Conservation (phyloP, 1,140 invertebrate genomes). For the Diachasmimorpha longicaudata region DNA sequence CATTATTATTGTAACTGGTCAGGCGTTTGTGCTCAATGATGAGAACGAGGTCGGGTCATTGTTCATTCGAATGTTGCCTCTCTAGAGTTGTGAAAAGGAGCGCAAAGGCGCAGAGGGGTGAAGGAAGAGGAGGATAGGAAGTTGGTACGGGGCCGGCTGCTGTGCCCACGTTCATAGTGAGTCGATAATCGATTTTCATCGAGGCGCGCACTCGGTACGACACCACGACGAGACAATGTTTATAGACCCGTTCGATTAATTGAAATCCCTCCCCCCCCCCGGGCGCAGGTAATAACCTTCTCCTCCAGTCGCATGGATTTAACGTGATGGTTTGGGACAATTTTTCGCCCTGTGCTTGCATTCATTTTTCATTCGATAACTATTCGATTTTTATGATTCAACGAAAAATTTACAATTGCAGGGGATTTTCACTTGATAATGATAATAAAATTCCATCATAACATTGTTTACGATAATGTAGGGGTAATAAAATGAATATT, state of each 20-base stretch:
- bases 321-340: neutral
- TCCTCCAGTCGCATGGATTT: neutral
- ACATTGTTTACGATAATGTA: neutral
- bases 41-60: conserved; percentile 20
- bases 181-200: conserved; percentile 26
- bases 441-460: neutral
- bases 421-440: no score
- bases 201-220: conserved; percentile 13
- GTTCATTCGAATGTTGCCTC: conserved; percentile 22
- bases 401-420: neutral
- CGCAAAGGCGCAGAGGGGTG: neutral
- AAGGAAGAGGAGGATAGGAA: neutral
- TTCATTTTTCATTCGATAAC: neutral
- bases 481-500: neutral
- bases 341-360: neutral
- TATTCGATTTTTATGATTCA: neutral
- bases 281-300: neutral
- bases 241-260: conserved; percentile 25
- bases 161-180: neutral
- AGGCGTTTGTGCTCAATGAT: conserved; percentile 13
- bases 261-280: conserved; percentile 8
- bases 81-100: neutral
- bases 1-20: conserved; percentile 12
- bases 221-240: conserved; percentile 21
- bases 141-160: neutral